Evolutionary conservation across 2,888 invertebrate genomes (phyloP), one percentile per base, ranked within the genome.

Genomic region (Lasioglossum zephyrum): DNA sequence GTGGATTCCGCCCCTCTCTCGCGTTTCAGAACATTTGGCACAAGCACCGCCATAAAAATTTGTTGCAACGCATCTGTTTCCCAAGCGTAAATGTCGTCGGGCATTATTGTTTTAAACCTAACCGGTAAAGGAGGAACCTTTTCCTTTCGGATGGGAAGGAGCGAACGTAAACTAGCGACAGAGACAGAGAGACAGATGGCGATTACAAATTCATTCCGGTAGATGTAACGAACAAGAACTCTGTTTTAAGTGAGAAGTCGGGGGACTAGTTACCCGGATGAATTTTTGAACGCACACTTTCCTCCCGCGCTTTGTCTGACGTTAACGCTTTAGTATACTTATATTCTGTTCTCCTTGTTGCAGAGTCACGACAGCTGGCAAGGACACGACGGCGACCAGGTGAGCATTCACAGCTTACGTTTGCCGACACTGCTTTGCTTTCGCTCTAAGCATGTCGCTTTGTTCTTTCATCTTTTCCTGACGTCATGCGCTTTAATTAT

Each of bases 331-430:
- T 8, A n/a, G n/a, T n/a, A 41, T 66, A 44, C 83, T 88, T 82
- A 89, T 31, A 44, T 85, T 22, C 39, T 53, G 88, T 92, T 93
- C 92, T 95, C 92, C 69, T 70, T 95, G 90, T 96, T 96, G 66
- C 96, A 96, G 96, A 96, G 96, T 92, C 96, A 96, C 91, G 96
- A 96, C 95, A 96, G 96, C 94, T 96, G 96, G 96, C 96, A 96
- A 93, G 96, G 96, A 86, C 96, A 96, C 92, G 96, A 96, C 93
- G 96, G 96, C 92, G 96, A 96, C 94, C 96, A 96, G 96, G 96
- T 96, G 93, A 95, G 90, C 81, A 76, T 60, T 77, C 74, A 4
- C 66, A 6, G 49, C 73, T 79, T 76, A 69, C 53, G 41, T 72
- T 66, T 78, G 77, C 69, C 44, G 39, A 81, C 74, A 73, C 73